Conservation (phyloP, 2,888 invertebrate genomes). For the Clusia tigrina region DNA sequence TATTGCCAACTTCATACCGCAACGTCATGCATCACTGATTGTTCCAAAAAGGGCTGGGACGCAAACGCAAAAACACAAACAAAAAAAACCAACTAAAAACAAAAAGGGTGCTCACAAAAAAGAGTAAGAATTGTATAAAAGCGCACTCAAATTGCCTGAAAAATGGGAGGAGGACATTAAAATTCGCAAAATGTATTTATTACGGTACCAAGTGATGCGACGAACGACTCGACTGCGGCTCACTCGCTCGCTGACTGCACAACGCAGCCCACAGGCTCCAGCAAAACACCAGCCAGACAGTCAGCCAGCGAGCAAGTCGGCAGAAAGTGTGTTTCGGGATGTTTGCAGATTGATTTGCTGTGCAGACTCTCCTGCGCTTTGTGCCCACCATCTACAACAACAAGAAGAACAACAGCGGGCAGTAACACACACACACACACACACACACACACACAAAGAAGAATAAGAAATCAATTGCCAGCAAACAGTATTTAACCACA, state of each 20-base stretch:
- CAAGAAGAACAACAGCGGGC: conserved; percentile 16
- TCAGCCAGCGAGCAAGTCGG: conserved; percentile 41
- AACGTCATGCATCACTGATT: conserved; percentile 22
- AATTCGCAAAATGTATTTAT: conserved; percentile 62
- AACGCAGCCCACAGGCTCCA: conserved; percentile 6
- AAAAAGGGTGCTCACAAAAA: conserved; percentile 25
- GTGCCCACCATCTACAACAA: conserved; percentile 17
- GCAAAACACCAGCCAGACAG: too few species aligned
- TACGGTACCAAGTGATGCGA: conserved; percentile 57
- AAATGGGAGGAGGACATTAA: conserved; percentile 61
- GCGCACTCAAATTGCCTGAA: conserved; percentile 53
- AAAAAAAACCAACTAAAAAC: conserved; percentile 17
- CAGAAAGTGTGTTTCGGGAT: conserved; percentile 43
- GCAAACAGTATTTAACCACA: conserved; percentile 47
- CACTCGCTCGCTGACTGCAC: conserved; percentile 2
- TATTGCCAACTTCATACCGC: conserved; percentile 49
- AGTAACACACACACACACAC: background rate
- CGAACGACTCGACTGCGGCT: conserved; percentile 27
- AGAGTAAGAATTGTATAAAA: background rate
- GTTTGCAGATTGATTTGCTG: conserved; percentile 57
- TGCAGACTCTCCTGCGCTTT: too few species aligned
- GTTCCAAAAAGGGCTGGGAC: conserved; percentile 47
- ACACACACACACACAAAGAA: background rate
- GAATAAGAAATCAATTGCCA: conserved; percentile 32
- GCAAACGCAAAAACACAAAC: conserved; percentile 18